Evolutionary conservation across 2,113 vertebrate genomes (phyloP), one percentile per base, ranked within the genome.

Genomic region (Urocitellus parryii): DNA sequence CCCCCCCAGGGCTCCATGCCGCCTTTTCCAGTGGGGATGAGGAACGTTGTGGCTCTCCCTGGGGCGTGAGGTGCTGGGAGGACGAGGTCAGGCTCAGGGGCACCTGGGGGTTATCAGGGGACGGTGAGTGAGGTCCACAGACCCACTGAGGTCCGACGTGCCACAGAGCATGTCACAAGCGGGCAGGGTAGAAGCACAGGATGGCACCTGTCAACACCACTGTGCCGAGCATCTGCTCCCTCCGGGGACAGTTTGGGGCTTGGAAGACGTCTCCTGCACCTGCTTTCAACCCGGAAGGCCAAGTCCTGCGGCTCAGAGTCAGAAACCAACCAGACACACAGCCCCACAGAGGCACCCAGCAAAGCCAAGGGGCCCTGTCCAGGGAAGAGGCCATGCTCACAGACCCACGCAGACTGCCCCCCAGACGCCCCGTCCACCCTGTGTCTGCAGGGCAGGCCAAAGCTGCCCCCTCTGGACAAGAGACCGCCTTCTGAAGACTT

Each of bases 21-120:
- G 88, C 53, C 70, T 65, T 91, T 76, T 92, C 92, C 37, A 56
- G 63, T 53, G 51, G 22, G 91, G 93, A 96, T 94, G 87, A 93
- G 94, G 74, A 53, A 83, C 0, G 5, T 2, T 5, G 76, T 51
- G n/a, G 51, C 42, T 94, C 42, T 94, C 39, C 74, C 85, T 4
- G 0, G 0, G 1, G 32, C 58, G 5, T 53, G n/a, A 10, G 7
- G 96, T 42, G 20, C 29, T 13, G 39, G 18, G 42, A 8, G 73
- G 74, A 29, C 32, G 32, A 95, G 84, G 77, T 85, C n/a, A 70
- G 34, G 22, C 27, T 53, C 22, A 1, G 72, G 77, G 16, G 5
- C 5, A 5, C 17, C 48, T 63, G 39, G 48, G 42, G 17, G 10
- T 13, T 61, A 20, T 24, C 24, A 48, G 39, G 25, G 25, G 61